phyloP scores from a whole-genome alignment of 2,797 vertebrate species.

The Hylomyscus alleni region DNA sequence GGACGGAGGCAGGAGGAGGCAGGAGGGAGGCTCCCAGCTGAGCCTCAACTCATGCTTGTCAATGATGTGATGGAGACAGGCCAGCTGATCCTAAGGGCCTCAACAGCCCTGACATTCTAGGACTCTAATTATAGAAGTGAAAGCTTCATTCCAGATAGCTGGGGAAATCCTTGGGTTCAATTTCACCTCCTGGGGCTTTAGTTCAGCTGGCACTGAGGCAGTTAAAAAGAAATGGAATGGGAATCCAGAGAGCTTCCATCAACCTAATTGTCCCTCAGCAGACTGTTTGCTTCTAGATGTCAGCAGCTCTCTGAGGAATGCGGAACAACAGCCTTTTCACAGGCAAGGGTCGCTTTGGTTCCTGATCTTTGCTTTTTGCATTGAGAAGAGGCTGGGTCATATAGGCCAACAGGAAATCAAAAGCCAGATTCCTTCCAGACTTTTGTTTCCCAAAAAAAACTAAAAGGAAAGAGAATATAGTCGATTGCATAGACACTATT shows the following conservation, averaged over 20 bases:
- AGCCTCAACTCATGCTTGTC: conserved; percentile 57
- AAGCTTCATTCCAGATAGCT: conserved; percentile 75
- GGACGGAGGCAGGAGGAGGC: not conserved
- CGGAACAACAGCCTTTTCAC: conserved; percentile 26
- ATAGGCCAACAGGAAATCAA: conserved; percentile 51
- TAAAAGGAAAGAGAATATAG: conserved; percentile 14
- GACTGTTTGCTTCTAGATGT: conserved; percentile 62
- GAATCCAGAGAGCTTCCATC: conserved; percentile 56
- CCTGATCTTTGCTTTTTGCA: conserved; percentile 53
- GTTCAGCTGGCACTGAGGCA: conserved; percentile 74
- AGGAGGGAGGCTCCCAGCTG: conserved; percentile 42
- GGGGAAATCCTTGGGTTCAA: conserved; percentile 78
- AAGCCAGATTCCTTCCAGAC: conserved; percentile 10
- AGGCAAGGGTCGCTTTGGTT: conserved; percentile 18
- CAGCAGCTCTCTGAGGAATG: conserved; percentile 60
- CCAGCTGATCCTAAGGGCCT: conserved; percentile 74
- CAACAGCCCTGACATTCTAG: conserved; percentile 67
- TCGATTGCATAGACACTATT: not conserved
- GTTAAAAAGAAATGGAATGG: conserved; percentile 75
- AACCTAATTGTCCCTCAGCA: conserved; percentile 23
- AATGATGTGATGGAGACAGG: conserved; percentile 63
- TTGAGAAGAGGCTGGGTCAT: not conserved
- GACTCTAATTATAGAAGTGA: conserved; percentile 79
- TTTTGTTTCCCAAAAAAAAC: conserved; percentile 15
- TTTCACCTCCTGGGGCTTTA: conserved; percentile 68